Percentiles rank a stretch among this genome's conserved stretches.
Conservation (phyloP, 2,113 vertebrate genomes). For the Amblyornis subalaris region DNA sequence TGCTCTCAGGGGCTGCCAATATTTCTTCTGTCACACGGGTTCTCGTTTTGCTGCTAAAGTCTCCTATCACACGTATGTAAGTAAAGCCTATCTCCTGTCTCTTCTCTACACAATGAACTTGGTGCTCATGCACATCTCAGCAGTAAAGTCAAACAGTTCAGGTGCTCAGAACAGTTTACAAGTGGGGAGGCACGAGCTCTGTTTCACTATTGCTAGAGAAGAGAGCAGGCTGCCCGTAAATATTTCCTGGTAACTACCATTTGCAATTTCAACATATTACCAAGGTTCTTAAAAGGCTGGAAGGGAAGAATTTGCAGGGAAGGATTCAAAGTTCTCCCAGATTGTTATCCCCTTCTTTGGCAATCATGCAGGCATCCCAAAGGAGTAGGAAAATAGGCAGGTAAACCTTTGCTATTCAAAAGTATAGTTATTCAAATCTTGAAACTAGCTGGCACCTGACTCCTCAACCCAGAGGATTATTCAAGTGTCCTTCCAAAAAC, state of each 20-base stretch:
- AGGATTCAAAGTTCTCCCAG: background rate
- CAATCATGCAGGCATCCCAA: background rate
- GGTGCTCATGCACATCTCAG: background rate
- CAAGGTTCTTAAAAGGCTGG: background rate
- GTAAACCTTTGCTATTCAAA: background rate
- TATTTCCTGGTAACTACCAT: background rate
- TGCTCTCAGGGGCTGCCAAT: background rate
- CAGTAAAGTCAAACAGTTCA: rapidly evolving
- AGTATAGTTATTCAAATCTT: background rate
- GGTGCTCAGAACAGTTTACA: background rate
- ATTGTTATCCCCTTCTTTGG: background rate
- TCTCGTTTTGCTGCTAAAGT: background rate
- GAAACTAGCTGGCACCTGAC: background rate
- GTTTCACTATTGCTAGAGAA: background rate
- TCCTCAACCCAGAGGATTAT: background rate
- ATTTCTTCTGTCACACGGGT: background rate
- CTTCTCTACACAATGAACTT: background rate
- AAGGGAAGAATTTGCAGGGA: background rate
- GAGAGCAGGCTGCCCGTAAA: background rate
- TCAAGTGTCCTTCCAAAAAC: background rate
- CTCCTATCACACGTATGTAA: background rate
- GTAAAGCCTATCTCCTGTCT: background rate
- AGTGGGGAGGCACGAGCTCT: rapidly evolving
- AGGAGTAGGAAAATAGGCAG: background rate
- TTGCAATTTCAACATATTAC: background rate